phyloP scores from a whole-genome alignment of 2,797 vertebrate genomes.

The Pampus argenteus region DNA sequence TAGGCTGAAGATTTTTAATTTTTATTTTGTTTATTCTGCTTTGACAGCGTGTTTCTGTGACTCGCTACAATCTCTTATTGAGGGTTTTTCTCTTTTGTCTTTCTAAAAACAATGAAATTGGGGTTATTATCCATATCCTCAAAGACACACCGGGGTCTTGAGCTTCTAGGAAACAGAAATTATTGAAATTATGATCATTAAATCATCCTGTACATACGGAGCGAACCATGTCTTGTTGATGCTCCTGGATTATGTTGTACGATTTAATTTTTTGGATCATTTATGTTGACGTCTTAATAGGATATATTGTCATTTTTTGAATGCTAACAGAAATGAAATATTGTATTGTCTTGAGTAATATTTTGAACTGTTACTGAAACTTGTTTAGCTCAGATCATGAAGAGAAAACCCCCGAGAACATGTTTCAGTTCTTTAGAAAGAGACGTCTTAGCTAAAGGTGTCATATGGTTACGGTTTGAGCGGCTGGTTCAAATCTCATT shows the following conservation, averaged over 20 bases:
- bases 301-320: background rate
- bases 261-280: background rate
- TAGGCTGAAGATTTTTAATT: background rate
- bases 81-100: background rate
- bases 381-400: background rate
- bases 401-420: conserved; percentile 1
- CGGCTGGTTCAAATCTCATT: no score
- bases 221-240: background rate
- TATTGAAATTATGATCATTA: no score
- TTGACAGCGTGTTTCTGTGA: background rate
- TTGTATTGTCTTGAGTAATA: background rate
- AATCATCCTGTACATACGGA: background rate
- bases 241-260: background rate
- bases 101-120: background rate
- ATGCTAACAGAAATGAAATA: background rate
- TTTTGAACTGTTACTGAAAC: background rate
- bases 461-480: background rate
- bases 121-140: no score
- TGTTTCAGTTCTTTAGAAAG: conserved; percentile 7
- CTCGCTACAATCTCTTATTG: background rate
- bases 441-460: background rate
- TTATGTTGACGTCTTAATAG: background rate
- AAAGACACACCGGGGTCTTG: background rate
- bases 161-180: background rate
- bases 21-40: background rate